Evolutionary conservation across 2,797 vertebrate genomes (phyloP).

Genomic region (Myotis findleyi): DNA sequence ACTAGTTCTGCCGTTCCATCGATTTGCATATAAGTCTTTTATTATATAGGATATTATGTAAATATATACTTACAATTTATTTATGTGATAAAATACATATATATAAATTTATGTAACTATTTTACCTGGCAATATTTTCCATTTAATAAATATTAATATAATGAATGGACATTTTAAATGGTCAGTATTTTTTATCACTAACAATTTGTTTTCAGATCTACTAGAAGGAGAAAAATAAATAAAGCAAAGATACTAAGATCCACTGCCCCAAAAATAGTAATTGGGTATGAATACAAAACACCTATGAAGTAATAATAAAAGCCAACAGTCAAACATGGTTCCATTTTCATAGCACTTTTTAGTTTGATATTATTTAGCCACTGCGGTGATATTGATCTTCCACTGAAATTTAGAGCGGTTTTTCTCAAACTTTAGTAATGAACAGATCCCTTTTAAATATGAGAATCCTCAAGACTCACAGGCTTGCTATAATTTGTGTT

Average conservation of each 20-base stretch:
- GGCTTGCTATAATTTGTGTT: slow-evolving; percentile 25
- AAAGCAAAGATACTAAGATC: slow-evolving; percentile 29
- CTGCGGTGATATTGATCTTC: background rate
- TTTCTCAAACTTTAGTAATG: slow-evolving; percentile 33
- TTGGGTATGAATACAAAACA: slow-evolving; percentile 13
- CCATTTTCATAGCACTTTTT: slow-evolving; percentile 26
- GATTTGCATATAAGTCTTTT: too few species aligned
- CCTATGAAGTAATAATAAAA: slow-evolving; percentile 30
- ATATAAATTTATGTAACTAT: background rate
- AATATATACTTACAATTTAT: background rate
- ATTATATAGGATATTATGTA: background rate
- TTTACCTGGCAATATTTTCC: background rate
- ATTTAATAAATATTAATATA: slow-evolving; percentile 11
- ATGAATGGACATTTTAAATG: slow-evolving; percentile 20
- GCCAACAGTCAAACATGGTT: background rate
- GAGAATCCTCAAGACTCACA: slow-evolving; percentile 17
- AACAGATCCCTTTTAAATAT: slow-evolving; percentile 7
- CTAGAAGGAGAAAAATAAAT: slow-evolving; percentile 16
- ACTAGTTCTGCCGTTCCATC: too few species aligned
- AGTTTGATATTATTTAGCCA: slow-evolving; percentile 31
- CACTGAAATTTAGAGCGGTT: background rate
- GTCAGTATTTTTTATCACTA: background rate
- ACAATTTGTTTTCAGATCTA: slow-evolving; percentile 48
- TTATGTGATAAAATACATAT: background rate
- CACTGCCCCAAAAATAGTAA: slow-evolving; percentile 15